Evolutionary conservation across 2,797 vertebrate species (phyloP).

Genomic region (Propithecus perrieri): DNA sequence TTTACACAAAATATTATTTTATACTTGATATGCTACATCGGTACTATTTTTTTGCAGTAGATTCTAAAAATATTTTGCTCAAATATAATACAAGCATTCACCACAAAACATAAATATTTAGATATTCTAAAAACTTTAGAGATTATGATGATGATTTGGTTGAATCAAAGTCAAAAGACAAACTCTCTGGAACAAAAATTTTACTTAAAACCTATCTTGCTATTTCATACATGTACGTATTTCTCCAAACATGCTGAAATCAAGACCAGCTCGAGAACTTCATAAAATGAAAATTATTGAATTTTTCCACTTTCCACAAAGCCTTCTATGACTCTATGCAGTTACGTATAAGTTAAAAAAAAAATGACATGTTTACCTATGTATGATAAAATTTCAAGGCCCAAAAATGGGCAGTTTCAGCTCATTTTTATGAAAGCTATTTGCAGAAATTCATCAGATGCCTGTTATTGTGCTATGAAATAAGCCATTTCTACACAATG

Average conservation of each 20-base stretch:
- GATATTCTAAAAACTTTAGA: background rate
- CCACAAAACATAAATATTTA: constrained; percentile 9
- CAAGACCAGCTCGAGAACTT: background rate
- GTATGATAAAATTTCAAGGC: background rate
- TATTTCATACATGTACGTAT: background rate
- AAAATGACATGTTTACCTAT: background rate
- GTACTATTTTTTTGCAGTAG: background rate
- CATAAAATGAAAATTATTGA: constrained; percentile 3
- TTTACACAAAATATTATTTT: background rate
- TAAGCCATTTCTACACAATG: background rate
- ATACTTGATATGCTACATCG: background rate
- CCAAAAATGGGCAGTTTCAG: background rate
- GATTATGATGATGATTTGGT: background rate
- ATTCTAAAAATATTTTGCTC: background rate
- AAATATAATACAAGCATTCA: background rate
- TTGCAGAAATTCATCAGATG: background rate
- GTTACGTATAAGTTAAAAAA: background rate
- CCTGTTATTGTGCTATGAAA: background rate
- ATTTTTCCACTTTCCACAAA: background rate
- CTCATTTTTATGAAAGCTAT: background rate
- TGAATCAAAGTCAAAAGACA: constrained; percentile 18
- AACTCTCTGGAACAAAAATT: constrained; percentile 1
- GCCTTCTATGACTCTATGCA: background rate
- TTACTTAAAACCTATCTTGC: constrained; percentile 15
- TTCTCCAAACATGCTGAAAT: background rate